phyloP scores from a whole-genome alignment of 2,797 vertebrate species.

The Sebastes matsubarae region DNA sequence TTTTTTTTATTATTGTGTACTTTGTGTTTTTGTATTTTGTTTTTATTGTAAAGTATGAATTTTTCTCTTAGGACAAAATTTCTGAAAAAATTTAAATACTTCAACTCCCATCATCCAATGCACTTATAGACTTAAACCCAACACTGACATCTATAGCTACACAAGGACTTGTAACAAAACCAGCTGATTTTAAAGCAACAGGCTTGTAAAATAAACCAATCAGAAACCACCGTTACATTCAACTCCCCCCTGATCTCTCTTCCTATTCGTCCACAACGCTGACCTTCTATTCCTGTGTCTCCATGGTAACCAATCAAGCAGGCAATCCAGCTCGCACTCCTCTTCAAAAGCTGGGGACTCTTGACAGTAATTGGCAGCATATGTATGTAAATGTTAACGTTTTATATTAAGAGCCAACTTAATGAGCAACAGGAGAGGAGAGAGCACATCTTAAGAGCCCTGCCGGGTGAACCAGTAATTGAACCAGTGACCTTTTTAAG shows the following conservation, averaged over 20 bases:
- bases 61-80: neutral
- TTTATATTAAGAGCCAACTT: conserved; percentile 44
- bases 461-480: conserved; percentile 49
- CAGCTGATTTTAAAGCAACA: neutral
- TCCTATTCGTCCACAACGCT: neutral
- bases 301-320: conserved; percentile 47
- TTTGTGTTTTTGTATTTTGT: neutral
- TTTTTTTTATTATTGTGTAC: conserved; percentile 4
- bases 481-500: conserved; percentile 68
- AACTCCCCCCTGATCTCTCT: neutral
- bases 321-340: neutral
- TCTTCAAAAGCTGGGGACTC: conserved; percentile 25
- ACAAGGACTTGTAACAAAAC: neutral
- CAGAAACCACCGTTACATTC: neutral
- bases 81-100: neutral
- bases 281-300: conserved; percentile 8
- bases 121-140: neutral
- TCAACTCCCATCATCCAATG: neutral
- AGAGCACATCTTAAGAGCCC: conserved; percentile 25
- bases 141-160: neutral
- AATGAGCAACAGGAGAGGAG: conserved; percentile 54
- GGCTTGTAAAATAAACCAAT: conserved; percentile 7
- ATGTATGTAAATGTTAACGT: conserved; percentile 52
- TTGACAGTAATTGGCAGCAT: conserved; percentile 54
- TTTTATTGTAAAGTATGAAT: neutral